Percentiles rank a stretch among this genome's conserved stretches.
These are phyloP conservation scores for Pasiphila rectangulata DNA, from an alignment of 2,888 invertebrate genomes.

Conservation along the genomic window DNA sequence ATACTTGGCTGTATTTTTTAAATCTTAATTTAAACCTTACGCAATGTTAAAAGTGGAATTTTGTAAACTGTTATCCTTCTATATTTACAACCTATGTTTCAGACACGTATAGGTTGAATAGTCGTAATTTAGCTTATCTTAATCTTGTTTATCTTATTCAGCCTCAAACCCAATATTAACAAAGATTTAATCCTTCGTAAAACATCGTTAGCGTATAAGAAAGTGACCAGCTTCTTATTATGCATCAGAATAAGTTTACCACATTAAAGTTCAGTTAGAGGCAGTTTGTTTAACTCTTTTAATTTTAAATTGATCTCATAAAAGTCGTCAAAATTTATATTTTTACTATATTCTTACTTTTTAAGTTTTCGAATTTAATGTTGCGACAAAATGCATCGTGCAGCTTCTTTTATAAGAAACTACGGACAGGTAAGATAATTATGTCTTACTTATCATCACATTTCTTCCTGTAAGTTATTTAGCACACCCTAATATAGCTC, in stretches of 20 bases:
- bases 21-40: constrained; percentile 13
- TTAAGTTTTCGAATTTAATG: constrained; percentile 33
- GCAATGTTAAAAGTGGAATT: constrained; percentile 38
- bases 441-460: too few species aligned
- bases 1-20: not conserved
- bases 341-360: not conserved
- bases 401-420: constrained; percentile 68
- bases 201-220: constrained; percentile 58
- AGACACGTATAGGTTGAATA: constrained; percentile 47
- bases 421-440: constrained; percentile 71
- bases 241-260: constrained; percentile 30
- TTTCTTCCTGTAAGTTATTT: too few species aligned
- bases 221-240: constrained; percentile 37
- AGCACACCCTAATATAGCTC: too few species aligned
- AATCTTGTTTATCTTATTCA: constrained; percentile 60
- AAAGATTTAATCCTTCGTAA: constrained; percentile 48
- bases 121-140: constrained; percentile 60
- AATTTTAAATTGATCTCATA: not conserved
- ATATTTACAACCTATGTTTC: constrained; percentile 55
- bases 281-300: not conserved
- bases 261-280: not conserved
- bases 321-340: not conserved
- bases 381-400: constrained; percentile 63
- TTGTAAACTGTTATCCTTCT: constrained; percentile 52
- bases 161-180: constrained; percentile 58